Percentiles rank a stretch among this genome's conserved stretches.
Evolutionary conservation across 2,113 vertebrate species (phyloP).

Genomic region (Tragelaphus imberbis): DNA sequence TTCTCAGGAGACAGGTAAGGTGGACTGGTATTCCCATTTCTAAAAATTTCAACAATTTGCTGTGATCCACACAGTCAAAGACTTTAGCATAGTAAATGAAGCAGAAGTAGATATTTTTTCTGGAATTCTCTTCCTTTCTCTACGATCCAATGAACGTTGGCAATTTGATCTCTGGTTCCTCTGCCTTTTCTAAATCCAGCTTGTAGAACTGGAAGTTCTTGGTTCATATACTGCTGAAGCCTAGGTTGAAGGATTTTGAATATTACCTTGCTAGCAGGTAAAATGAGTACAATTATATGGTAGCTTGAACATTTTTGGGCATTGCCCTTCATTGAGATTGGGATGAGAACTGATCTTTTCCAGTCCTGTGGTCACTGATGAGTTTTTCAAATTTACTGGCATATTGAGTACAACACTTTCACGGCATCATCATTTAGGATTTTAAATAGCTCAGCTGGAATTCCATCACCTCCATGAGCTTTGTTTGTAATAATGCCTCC

Average conservation of each 20-base stretch:
- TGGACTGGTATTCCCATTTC: neutral
- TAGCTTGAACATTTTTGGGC: neutral
- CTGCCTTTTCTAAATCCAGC: neutral
- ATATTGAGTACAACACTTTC: neutral
- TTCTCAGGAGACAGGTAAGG: neutral
- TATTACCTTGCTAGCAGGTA: neutral
- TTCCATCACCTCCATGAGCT: neutral
- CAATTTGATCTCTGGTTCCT: neutral
- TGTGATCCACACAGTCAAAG: neutral
- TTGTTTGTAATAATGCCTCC: neutral
- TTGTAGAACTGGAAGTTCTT: neutral
- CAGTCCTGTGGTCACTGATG: neutral
- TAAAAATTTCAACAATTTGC: neutral
- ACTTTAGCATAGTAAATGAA: neutral
- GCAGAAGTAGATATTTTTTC: neutral
- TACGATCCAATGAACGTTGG: neutral
- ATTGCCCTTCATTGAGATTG: neutral
- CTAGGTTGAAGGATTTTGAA: neutral
- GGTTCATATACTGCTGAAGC: neutral
- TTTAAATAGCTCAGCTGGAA: neutral
- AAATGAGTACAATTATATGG: neutral
- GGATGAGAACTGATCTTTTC: neutral
- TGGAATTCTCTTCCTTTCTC: neutral
- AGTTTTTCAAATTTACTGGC: neutral
- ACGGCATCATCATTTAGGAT: neutral